A percentile compares a stretch with the other conserved stretches of the same genome.
phyloP scores from a whole-genome alignment of 2,888 invertebrate genomes.

The Prosopocoilus inquinatus region DNA sequence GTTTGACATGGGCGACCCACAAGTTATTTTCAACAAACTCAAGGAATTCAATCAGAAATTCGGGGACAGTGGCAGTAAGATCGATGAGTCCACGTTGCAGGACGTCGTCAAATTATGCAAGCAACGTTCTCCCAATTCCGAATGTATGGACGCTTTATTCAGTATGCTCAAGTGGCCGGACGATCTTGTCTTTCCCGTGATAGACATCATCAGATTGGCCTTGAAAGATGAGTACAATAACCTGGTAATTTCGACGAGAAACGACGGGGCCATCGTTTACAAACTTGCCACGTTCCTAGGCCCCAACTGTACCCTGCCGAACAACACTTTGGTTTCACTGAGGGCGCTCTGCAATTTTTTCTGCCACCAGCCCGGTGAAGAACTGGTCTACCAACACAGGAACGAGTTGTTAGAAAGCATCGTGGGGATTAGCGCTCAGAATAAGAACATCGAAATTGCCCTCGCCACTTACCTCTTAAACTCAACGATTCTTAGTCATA shows the following conservation, averaged over 20 bases:
- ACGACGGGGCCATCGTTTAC: constrained; percentile 39
- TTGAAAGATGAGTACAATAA: constrained; percentile 59
- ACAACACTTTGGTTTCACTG: constrained; percentile 77
- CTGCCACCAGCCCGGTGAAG: constrained; percentile 64
- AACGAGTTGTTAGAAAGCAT: constrained; percentile 58
- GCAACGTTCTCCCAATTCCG: constrained; percentile 48
- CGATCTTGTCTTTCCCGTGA: constrained; percentile 81
- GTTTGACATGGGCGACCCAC: constrained; percentile 76
- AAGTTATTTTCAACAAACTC: constrained; percentile 70
- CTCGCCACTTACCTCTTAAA: constrained; percentile 72
- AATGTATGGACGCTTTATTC: constrained; percentile 59
- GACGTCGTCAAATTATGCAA: constrained; percentile 64
- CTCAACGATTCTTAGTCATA: constrained; percentile 63
- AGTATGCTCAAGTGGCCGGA: constrained; percentile 70
- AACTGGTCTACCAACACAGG: constrained; percentile 58
- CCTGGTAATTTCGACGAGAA: constrained; percentile 57
- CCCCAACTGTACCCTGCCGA: constrained; percentile 51
- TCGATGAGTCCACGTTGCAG: constrained; percentile 59
- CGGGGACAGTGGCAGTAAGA: constrained; percentile 53
- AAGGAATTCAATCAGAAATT: constrained; percentile 71
- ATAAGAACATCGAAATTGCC: constrained; percentile 55
- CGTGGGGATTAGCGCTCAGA: constrained; percentile 45
- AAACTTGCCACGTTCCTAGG: constrained; percentile 40
- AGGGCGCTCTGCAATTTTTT: constrained; percentile 82
- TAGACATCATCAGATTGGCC: constrained; percentile 84